Evolutionary conservation across 2,888 invertebrate genomes (phyloP).

Genomic region (Cantharis rustica): DNA sequence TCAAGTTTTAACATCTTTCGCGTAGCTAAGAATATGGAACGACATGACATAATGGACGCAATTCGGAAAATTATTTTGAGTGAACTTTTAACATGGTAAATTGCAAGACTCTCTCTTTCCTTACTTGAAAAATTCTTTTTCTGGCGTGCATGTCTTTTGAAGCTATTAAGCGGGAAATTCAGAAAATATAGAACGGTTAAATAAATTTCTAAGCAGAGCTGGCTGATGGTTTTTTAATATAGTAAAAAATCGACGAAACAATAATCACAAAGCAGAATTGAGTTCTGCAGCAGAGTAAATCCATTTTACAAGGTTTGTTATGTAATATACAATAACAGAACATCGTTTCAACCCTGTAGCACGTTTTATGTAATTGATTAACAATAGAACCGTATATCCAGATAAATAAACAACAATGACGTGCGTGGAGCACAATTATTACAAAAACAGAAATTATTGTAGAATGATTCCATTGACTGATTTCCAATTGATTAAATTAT

Average conservation of each 20-base stretch:
- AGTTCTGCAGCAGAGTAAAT: not conserved
- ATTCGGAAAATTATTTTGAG: not conserved
- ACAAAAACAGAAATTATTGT: not conserved
- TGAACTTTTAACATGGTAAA: not conserved
- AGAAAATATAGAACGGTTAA: not conserved
- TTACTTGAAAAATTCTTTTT: not conserved
- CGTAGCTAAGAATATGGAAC: not conserved
- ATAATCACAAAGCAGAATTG: not conserved
- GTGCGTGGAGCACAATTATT: not conserved
- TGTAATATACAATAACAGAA: not conserved
- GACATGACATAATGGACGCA: not conserved
- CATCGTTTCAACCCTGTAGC: not conserved
- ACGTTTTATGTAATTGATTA: not conserved
- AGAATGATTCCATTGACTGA: not conserved
- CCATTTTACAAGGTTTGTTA: not conserved
- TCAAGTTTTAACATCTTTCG: not conserved
- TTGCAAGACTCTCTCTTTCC: not conserved
- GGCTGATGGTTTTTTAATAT: too few species aligned
- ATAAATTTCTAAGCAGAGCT: too few species aligned
- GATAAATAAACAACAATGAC: not conserved
- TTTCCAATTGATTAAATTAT: not conserved
- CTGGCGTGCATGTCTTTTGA: not conserved
- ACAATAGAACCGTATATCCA: not conserved
- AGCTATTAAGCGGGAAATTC: not conserved
- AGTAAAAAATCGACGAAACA: too few species aligned